A percentile compares a stretch with the other conserved stretches of the same genome.
Conservation (phyloP, 2,797 vertebrate genomes). For the Pangasius djambal region DNA sequence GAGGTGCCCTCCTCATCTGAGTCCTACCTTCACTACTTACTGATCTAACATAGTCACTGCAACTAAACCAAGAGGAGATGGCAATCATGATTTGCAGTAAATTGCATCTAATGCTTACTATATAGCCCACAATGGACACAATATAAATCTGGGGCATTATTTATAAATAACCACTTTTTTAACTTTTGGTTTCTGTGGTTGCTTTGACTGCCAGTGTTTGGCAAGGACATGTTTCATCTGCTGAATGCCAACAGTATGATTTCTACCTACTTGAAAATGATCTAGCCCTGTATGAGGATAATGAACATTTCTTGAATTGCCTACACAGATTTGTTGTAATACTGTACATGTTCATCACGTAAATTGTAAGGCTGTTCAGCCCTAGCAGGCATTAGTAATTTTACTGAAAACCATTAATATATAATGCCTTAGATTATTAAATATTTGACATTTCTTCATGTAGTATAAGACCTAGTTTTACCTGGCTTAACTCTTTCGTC, state of each 20-base stretch:
- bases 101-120: slow-evolving; percentile 4
- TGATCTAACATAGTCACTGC: background rate
- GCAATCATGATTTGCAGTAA: slow-evolving; percentile 69
- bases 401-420: slow-evolving; percentile 23
- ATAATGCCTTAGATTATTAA: slow-evolving; percentile 12
- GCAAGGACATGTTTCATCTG: slow-evolving; percentile 13
- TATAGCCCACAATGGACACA: slow-evolving; percentile 22
- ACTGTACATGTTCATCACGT: background rate
- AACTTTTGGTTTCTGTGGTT: background rate
- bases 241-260: background rate
- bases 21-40: background rate
- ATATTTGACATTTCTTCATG: slow-evolving; percentile 18
- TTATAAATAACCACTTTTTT: slow-evolving; percentile 11
- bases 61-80: slow-evolving; percentile 36
- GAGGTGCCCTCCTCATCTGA: slow-evolving; percentile 19
- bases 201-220: slow-evolving; percentile 19
- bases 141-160: slow-evolving; percentile 26
- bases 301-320: background rate
- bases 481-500: background rate
- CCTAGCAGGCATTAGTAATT: slow-evolving; percentile 3
- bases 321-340: slow-evolving; percentile 10
- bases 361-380: slow-evolving; percentile 2
- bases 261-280: slow-evolving; percentile 30
- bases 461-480: background rate
- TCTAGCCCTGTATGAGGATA: background rate